A percentile compares a stretch with the other conserved stretches of the same genome.
phyloP scores from a whole-genome alignment of 2,113 vertebrate species.

The Phaetusa simplex region DNA sequence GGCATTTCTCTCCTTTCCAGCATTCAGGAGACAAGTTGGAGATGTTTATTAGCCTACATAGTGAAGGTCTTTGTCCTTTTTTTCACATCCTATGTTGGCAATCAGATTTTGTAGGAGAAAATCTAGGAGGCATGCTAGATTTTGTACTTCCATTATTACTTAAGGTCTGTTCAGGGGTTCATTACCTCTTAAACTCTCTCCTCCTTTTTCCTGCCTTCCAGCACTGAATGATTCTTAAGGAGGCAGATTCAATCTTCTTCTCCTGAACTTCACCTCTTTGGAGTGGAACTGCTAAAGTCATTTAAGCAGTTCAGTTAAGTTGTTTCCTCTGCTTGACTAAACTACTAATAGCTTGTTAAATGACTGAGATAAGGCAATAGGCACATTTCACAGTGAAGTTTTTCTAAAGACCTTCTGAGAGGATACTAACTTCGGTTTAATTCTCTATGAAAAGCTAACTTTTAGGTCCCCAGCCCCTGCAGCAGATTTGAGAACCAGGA shows the following conservation, averaged over 20 bases:
- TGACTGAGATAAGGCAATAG: neutral
- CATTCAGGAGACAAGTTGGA: neutral
- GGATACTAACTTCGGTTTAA: neutral
- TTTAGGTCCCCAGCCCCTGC: neutral
- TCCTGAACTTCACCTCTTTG: neutral
- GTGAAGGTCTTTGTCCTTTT: neutral
- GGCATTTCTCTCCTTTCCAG: neutral
- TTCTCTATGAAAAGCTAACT: neutral
- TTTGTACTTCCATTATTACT: neutral
- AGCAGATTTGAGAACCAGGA: neutral
- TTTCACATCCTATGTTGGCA: neutral
- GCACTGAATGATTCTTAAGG: neutral
- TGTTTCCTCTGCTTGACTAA: conserved; percentile 7
- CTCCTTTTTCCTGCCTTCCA: neutral
- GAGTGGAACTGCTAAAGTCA: neutral
- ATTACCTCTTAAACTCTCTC: neutral
- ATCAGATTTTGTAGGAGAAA: neutral
- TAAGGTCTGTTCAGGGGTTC: neutral
- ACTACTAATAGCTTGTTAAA: conserved; percentile 10
- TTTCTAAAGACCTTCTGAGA: neutral
- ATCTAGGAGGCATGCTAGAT: neutral
- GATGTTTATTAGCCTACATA: neutral
- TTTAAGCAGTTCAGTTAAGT: neutral
- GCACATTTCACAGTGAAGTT: neutral
- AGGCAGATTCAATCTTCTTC: neutral